phyloP scores from a whole-genome alignment of 2,797 vertebrate genomes.

The Microcaecilia unicolor region DNA sequence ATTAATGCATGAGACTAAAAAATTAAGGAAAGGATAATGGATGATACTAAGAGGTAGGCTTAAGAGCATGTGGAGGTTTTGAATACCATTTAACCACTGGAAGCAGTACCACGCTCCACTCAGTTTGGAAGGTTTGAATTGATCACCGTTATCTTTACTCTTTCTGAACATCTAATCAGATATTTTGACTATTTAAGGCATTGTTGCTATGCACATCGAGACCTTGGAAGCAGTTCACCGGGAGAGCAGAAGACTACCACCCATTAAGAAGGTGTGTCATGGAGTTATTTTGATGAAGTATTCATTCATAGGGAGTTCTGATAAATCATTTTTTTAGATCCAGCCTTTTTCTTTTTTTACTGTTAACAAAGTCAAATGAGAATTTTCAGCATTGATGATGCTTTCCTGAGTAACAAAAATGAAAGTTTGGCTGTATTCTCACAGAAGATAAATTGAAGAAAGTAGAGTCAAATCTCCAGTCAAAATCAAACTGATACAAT shows the following conservation, averaged over 20 bases:
- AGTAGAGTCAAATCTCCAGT: conserved; percentile 15
- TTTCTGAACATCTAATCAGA: no score
- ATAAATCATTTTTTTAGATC: background rate
- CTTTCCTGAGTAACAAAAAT: conserved; percentile 24
- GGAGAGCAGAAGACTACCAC: conserved; percentile 90
- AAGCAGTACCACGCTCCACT: no score
- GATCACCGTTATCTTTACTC: no score
- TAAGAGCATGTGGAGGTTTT: no score
- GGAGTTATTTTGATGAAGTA: no score
- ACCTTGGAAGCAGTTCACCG: conserved; percentile 90
- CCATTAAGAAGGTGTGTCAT: conserved; percentile 88
- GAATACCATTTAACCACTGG: no score
- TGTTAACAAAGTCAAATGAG: conserved; percentile 18
- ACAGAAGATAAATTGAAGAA: conserved; percentile 25
- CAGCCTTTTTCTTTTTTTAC: background rate
- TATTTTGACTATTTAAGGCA: no score
- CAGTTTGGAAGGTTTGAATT: no score
- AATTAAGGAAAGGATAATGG: no score
- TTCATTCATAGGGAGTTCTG: no score
- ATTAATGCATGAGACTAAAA: no score
- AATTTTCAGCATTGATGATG: conserved; percentile 3
- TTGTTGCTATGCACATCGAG: conserved; percentile 97
- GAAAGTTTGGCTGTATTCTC: conserved; percentile 22
- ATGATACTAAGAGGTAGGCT: no score
- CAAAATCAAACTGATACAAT: conserved; percentile 19